phyloP scores from a whole-genome alignment of 1,140 invertebrate genomes.

The Drosophila kepulauana region DNA sequence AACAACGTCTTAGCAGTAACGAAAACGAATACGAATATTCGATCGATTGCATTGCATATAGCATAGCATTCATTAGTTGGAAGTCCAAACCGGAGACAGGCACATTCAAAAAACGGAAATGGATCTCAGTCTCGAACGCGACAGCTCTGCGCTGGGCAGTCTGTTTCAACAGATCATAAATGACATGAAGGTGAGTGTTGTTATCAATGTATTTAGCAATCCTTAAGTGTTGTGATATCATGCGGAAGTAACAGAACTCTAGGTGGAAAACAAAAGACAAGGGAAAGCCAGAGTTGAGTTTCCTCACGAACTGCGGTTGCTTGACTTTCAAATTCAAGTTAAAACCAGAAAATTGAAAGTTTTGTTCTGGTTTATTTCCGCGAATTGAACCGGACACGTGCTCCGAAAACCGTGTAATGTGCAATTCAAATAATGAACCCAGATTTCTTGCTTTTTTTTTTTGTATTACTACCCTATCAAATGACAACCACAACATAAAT shows the following conservation, averaged over 20 bases:
- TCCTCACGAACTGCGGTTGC: slow-evolving; percentile 30
- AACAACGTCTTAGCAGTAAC: slow-evolving; percentile 4
- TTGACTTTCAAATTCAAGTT: slow-evolving; percentile 22
- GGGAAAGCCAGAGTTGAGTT: slow-evolving; percentile 33
- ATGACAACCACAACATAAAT: slow-evolving; percentile 41
- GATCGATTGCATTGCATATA: slow-evolving; percentile 37
- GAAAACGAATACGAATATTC: slow-evolving; percentile 47
- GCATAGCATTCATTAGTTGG: slow-evolving; percentile 45
- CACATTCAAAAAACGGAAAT: slow-evolving; percentile 82
- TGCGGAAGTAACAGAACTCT: slow-evolving; percentile 38
- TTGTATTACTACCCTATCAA: slow-evolving; percentile 23
- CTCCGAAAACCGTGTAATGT: slow-evolving; percentile 12
- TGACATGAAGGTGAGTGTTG: slow-evolving; percentile 92
- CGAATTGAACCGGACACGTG: slow-evolving; percentile 42
- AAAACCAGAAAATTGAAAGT: slow-evolving; percentile 42
- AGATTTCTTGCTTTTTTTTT: slow-evolving; percentile 8
- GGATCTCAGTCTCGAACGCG: slow-evolving; percentile 91
- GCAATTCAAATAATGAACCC: slow-evolving; percentile 13
- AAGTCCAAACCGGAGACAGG: slow-evolving; percentile 19
- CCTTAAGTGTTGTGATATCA: not conserved
- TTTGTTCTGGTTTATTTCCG: slow-evolving; percentile 37
- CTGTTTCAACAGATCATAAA: slow-evolving; percentile 94
- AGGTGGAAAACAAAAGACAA: slow-evolving; percentile 7
- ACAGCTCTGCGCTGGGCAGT: slow-evolving; percentile 92
- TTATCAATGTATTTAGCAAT: not conserved